Conservation (phyloP, 2,113 vertebrate species). For the Paratilapia polleni region DNA sequence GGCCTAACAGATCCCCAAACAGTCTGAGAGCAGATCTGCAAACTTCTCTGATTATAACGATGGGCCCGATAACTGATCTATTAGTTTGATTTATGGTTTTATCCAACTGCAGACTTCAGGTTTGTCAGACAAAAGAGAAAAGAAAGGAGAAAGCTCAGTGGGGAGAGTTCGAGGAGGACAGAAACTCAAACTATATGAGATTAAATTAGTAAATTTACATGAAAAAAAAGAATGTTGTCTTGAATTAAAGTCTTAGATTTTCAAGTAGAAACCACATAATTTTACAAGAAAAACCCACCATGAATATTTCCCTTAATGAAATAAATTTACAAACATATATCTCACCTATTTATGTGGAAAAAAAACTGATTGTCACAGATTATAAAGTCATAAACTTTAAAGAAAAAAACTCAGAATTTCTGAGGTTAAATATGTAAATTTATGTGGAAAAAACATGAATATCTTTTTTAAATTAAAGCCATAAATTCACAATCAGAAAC, state of each 20-base stretch:
- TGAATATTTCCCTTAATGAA: neutral
- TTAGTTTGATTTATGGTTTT: neutral
- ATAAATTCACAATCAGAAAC: neutral
- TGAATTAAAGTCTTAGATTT: neutral
- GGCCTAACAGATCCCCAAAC: neutral
- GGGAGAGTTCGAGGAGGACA: too few species aligned
- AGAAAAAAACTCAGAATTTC: neutral
- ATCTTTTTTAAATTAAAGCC: neutral
- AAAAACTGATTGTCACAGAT: neutral
- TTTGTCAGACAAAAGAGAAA: too few species aligned
- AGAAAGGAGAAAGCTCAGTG: too few species aligned
- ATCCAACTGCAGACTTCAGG: neutral
- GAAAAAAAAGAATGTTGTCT: neutral
- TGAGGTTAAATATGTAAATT: neutral
- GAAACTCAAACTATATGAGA: neutral
- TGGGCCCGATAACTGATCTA: neutral
- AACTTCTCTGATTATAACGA: neutral
- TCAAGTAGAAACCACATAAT: neutral
- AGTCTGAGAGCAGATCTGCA: too few species aligned
- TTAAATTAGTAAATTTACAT: neutral
- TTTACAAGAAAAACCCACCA: too few species aligned
- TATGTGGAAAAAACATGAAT: neutral
- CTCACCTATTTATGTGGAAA: neutral
- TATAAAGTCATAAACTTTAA: neutral
- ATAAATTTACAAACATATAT: neutral